Conservation (phyloP, 2,797 vertebrate genomes). For the Arremon aurantiirostris region DNA sequence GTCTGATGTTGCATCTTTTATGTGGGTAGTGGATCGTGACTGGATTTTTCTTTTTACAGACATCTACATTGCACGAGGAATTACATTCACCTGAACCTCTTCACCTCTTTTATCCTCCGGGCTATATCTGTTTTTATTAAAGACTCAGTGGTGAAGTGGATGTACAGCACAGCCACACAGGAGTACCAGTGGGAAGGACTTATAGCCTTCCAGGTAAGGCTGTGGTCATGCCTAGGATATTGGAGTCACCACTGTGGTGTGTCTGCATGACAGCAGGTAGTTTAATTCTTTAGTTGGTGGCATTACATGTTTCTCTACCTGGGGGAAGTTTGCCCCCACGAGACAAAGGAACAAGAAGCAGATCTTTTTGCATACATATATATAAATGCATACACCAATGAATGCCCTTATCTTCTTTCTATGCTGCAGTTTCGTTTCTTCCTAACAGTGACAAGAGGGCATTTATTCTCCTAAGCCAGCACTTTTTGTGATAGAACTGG, state of each 20-base stretch:
- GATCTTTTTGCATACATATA: neutral
- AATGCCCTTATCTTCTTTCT: neutral
- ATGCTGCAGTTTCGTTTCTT: neutral
- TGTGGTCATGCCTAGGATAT: neutral
- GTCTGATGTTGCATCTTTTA: neutral
- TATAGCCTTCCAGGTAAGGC: slow-evolving; percentile 78
- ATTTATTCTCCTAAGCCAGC: neutral
- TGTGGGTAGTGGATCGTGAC: neutral
- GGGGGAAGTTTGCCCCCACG: neutral
- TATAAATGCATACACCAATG: neutral
- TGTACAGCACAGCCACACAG: slow-evolving; percentile 74
- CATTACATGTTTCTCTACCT: neutral
- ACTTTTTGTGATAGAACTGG: neutral
- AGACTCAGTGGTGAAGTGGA: slow-evolving; percentile 84
- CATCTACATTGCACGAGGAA: slow-evolving; percentile 89
- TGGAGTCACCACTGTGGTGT: neutral
- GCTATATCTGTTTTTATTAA: slow-evolving; percentile 87
- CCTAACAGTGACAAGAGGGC: neutral
- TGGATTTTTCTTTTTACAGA: slow-evolving; percentile 68
- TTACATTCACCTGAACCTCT: slow-evolving; percentile 91
- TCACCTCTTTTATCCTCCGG: slow-evolving; percentile 88
- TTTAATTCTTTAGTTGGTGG: neutral
- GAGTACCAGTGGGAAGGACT: slow-evolving; percentile 80
- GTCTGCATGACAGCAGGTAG: neutral
- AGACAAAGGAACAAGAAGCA: neutral